phyloP scores from a whole-genome alignment of 2,888 invertebrate species.

The Platerodrilus igneus region DNA sequence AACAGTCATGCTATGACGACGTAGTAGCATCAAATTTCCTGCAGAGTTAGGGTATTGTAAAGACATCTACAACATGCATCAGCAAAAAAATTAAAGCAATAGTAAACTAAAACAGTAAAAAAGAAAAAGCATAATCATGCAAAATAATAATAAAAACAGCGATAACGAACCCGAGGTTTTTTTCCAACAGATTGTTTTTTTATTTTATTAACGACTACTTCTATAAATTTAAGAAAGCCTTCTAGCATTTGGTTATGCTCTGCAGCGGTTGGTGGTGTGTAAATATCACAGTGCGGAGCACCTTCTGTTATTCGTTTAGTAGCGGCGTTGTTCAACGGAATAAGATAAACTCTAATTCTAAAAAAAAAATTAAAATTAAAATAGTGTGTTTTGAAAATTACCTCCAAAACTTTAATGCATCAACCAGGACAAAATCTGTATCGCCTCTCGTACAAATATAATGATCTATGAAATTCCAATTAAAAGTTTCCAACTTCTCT shows the following conservation, averaged over 20 bases:
- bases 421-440: conserved; percentile 81
- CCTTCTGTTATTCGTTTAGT: conserved; percentile 75
- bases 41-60: conserved; percentile 45
- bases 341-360: conserved; percentile 80
- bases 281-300: conserved; percentile 76
- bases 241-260: conserved; percentile 63
- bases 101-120: conserved; percentile 6
- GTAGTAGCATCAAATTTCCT: conserved; percentile 45
- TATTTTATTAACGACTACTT: conserved; percentile 84
- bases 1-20: conserved; percentile 51
- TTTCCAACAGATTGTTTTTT: conserved; percentile 65
- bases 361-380: no score
- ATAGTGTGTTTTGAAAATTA: conserved; percentile 25
- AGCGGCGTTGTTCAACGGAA: conserved; percentile 77
- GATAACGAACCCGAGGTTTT: conserved; percentile 75
- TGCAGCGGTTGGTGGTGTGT: conserved; percentile 58
- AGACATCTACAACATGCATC: conserved; percentile 50
- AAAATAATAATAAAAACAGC: conserved; percentile 12
- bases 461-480: conserved; percentile 97
- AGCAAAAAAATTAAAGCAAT: conserved; percentile 14
- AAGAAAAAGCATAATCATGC: conserved; percentile 5
- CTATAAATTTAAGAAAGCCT: conserved; percentile 77
- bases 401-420: conserved; percentile 60
- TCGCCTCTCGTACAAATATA: conserved; percentile 94
- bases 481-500: conserved; percentile 91